Conservation (phyloP, 2,797 vertebrate species). For the Echiichthys vipera region DNA sequence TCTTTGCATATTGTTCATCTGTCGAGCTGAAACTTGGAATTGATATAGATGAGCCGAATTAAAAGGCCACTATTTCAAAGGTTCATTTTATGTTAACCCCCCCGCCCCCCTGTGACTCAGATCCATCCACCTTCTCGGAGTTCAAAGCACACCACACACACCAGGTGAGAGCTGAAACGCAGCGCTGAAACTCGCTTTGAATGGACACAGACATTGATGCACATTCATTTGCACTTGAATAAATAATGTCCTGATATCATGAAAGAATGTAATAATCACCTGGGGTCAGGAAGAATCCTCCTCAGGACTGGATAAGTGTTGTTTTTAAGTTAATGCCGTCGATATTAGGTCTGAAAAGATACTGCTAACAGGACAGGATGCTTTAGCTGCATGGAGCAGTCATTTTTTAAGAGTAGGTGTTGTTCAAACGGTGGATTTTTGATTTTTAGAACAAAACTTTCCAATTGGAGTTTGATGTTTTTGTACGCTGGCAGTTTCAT, state of each 20-base stretch:
- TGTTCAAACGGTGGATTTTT: conserved; percentile 29
- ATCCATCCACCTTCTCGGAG: conserved; percentile 43
- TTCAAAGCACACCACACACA: conserved; percentile 48
- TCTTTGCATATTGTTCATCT: not conserved
- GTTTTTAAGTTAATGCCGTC: not conserved
- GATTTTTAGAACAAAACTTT: conserved; percentile 63
- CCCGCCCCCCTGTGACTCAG: conserved; percentile 64
- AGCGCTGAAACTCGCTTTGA: conserved; percentile 14
- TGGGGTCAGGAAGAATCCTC: not conserved
- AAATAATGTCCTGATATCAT: not conserved
- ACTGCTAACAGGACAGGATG: not conserved
- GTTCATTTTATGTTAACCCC: conserved; percentile 21
- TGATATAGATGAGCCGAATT: conserved; percentile 55
- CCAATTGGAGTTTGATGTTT: conserved; percentile 61
- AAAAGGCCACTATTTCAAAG: conserved; percentile 48
- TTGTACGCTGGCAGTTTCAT: conserved; percentile 34
- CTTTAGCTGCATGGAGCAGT: conserved; percentile 16
- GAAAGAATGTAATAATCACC: too few relatives aligned
- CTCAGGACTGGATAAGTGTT: not conserved
- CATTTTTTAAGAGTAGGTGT: conserved; percentile 45
- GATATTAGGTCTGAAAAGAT: not conserved
- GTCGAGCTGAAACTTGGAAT: conserved; percentile 44
- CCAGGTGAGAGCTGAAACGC: conserved; percentile 48
- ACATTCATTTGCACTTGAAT: not conserved
- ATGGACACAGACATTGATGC: conserved; percentile 11